Evolutionary conservation across 2,113 vertebrate genomes (phyloP), one percentile per base, ranked within the genome.

Genomic region (Nycticryphes semicollaris): DNA sequence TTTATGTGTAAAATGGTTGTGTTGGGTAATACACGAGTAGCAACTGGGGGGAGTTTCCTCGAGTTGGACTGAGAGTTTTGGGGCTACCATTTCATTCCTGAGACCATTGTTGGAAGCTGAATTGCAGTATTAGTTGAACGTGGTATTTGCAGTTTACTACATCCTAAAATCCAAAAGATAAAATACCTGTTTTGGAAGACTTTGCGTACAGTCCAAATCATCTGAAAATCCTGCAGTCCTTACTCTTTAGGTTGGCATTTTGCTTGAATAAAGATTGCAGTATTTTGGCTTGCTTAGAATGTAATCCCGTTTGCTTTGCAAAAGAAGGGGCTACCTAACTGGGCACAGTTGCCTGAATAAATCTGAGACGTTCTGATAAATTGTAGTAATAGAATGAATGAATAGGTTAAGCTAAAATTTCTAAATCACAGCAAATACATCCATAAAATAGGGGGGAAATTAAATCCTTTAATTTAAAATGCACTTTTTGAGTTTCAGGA

Each of bases 1-100:
- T 98, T 97, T 98, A 96, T 96, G 88, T 76, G 48, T 96, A 91
- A 70, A 86, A 87, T 87, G 70, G 66, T 76, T 89, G n/a, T 74
- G 45, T 73, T 8, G 1, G 75, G 24, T 73, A 84, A 87, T 72
- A 83, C 78, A 77, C 75, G 35, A 74, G 51, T 79, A 72, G 75
- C 1, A 2, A 24, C 41, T 81, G 53, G 25, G 20, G 8, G 79
- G 37, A 89, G 35, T 77, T 85, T 80, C 30, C 14, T 89, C 54
- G 68, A 45, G 28, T 59, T 83, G 60, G 12, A 35, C 37, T 92
- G 74, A 69, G 70, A 89, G 28, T 64, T 94, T 68, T 39, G 59
- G 67, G 62, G 53, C 50, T 85, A 21, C n/a, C 45, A 31, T 87
- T 94, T 94, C 2, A 0, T 84, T 95, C 53, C 60, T 56, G 59